Base-by-base conservation (phyloP, 2,888 invertebrate species). In the Chalcosyrphus nemorum region DNA sequence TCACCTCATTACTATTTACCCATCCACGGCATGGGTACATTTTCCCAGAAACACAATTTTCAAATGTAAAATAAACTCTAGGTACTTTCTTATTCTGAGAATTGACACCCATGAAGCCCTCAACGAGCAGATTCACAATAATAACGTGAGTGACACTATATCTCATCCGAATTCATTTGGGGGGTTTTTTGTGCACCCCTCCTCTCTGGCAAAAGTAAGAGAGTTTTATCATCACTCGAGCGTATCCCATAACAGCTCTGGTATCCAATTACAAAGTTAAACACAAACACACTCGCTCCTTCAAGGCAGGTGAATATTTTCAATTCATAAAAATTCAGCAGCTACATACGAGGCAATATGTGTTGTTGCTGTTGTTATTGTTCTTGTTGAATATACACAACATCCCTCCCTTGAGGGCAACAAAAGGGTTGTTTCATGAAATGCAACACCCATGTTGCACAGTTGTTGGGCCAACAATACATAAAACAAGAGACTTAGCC, bases 221-320 rank as follows among this genome's bases (percentile, higher is more conserved):
- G 24, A 61, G 29, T 29, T 61, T 29, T 29, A 61, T 61, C 61
- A 45, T n/a, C 45, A 19, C 45, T 61, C 61, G 61, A 29, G 19
- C 45, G 45, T 45, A 29, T 61, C 19, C 45, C 17, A 9, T 45
- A 45, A 17, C 45, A 29, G 45, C 29, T 17, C 7, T 11, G 29
- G 43, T 45, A 45, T 61, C n/a, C 61, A 61, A 61, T 45, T 61
- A 45, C 17, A 38, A 59, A 24, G 21, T 21, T 32, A 17, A 32
- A 29, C 2, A 24, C 17, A 27, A 2, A 15, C 59, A 41, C 24
- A 7, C 4, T 24, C 50, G 2, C 11, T 27, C 17, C 27, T 11
- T 15, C 0, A 15, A 13, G n/a, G 15, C 61, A 61, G 61, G 29
- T 45, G 45, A 61, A 19, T 17, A 15, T 29, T 61, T 61, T 29